Evolutionary conservation across 2,888 invertebrate species (phyloP), one percentile per base, ranked within the genome.

Genomic region (Scaptomyza reducta): DNA sequence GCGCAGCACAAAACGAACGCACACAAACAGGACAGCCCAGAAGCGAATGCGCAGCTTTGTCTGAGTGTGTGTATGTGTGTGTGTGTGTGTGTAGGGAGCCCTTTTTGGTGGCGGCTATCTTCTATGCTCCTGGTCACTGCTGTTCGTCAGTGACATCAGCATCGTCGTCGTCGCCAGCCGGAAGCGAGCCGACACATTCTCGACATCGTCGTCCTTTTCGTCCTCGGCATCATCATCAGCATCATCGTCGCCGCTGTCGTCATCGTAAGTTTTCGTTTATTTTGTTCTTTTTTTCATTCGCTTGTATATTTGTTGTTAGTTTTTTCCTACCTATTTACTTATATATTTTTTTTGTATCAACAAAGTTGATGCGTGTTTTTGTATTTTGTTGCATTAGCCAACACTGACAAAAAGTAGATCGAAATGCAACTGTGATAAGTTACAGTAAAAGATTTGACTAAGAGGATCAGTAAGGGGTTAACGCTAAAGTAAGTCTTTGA

Each of bases 131-230:
- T 66, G 70, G 61, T 67, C 72, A 75, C 62, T 72, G 74, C 31
- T 77, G 77, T 72, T 87, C 86, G 79, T 88, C 82, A 83, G 86
- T 58, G 62, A 51, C 77, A 86, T 86, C 88, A 82, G 57, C 66
- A 35, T 50, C 41, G 33, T 40, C 65, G 18, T 51, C 68, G 51
- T 56, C 47, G 42, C 61, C 42, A 46, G 75, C 65, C 70, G 73
- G 75, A 71, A 66, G 60, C 69, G 68, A 67, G 79, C 67, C 69
- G 58, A 35, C 31, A 35, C 31, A 70, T 65, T 54, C 76, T 31
- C 60, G 50, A 62, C 68, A 64, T 71, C 66, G 62, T 63, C 72
- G 42, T 58, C 63, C 46, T 61, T 56, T 38, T 57, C 58, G 73
- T 67, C 66, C 65, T 56, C 57, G 31, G 31, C 66, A 58, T 63